Base-by-base conservation (phyloP, 92 coral and sea anemone species). In the Ricordea florida region DNA sequence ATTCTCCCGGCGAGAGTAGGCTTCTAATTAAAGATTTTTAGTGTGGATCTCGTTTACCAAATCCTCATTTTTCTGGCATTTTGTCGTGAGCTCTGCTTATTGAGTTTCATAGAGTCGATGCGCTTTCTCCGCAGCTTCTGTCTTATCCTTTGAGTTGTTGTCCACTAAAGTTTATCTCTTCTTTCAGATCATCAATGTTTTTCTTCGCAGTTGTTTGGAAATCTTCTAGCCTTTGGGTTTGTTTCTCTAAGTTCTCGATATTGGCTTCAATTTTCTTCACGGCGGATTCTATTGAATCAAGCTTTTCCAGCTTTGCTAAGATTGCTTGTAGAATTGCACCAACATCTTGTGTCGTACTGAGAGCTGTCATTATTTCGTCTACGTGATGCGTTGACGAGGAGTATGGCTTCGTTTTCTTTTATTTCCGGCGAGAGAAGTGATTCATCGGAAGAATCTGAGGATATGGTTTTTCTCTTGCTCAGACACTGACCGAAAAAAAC, bases 181-280 rank as follows among this genome's bases (percentile, higher is more conserved):
- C n/a, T n/a, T n/a, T n/a, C n/a, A n/a, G n/a, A n/a, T n/a, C n/a
- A n/a, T n/a, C n/a, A n/a, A n/a, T n/a, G n/a, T n/a, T n/a, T n/a
- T n/a, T n/a, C n/a, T n/a, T n/a, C n/a, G n/a, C n/a, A n/a, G n/a
- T n/a, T n/a, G n/a, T n/a, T n/a, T n/a, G n/a, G n/a, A n/a, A n/a
- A n/a, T n/a, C n/a, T n/a, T n/a, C n/a, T n/a, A n/a, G n/a, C n/a
- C n/a, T n/a, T n/a, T n/a, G n/a, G n/a, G n/a, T n/a, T n/a, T n/a
- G n/a, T n/a, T n/a, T n/a, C n/a, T n/a, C n/a, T n/a, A n/a, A n/a
- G n/a, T n/a, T n/a, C n/a, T n/a, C n/a, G n/a, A n/a, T n/a, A n/a
- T n/a, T n/a, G n/a, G n/a, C n/a, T 49, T 49, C 57, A 49, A 49
- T 49, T 49, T 49, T 49, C 31, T 49, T 49, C 30, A 49, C 57